Conservation (phyloP, 2,888 invertebrate genomes). For the Atrina japonica region DNA sequence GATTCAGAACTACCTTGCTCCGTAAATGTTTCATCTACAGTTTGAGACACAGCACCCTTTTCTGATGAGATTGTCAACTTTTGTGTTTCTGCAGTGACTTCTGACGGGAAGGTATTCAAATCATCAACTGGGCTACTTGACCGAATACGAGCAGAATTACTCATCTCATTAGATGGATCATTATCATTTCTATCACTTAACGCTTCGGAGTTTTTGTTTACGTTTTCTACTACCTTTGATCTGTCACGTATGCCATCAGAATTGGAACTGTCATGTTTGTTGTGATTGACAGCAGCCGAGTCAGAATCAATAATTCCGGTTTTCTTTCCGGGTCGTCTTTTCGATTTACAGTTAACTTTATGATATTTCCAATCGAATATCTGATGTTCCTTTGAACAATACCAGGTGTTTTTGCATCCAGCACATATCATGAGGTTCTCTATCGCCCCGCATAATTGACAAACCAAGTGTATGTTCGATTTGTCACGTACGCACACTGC, state of each 20-base stretch:
- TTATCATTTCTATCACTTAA: background rate
- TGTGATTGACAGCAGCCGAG: background rate
- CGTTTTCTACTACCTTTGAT: constrained; percentile 4
- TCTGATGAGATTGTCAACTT: constrained; percentile 19
- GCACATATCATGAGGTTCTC: constrained; percentile 74
- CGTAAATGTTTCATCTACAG: constrained; percentile 8
- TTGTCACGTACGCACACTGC: constrained; percentile 58
- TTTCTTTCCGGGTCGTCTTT: constrained; percentile 4
- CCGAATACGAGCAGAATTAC: background rate
- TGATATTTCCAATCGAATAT: constrained; percentile 74
- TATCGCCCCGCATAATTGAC: constrained; percentile 72
- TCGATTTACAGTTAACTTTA: constrained; percentile 61
- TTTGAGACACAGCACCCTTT: background rate
- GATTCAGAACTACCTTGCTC: constrained; percentile 58
- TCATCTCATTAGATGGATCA: background rate
- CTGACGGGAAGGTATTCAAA: constrained; percentile 2
- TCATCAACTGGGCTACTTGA: constrained; percentile 5
- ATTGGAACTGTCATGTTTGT: constrained; percentile 14
- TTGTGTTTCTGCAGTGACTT: background rate
- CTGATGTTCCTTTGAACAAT: constrained; percentile 77
- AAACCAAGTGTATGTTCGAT: constrained; percentile 52
- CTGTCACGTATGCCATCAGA: constrained; percentile 1
- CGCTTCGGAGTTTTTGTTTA: constrained; percentile 18
- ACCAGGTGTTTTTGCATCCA: constrained; percentile 71
- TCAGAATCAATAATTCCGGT: constrained; percentile 4